Evolutionary conservation across 1,140 invertebrate genomes (phyloP), one percentile per base, ranked within the genome.

Genomic region (Anagrus nilaparvatae): DNA sequence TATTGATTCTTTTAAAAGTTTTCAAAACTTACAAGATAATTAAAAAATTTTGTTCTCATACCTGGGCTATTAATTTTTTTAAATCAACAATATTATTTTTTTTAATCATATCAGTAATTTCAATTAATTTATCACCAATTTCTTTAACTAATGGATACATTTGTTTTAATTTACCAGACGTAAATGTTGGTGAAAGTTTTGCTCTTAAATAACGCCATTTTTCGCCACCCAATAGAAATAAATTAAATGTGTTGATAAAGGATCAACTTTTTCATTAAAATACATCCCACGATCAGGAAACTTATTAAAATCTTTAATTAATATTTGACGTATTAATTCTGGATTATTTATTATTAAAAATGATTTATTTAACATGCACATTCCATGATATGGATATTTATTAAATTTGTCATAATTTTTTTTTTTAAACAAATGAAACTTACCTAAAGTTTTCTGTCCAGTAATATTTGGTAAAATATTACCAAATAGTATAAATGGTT

Each of bases 111-210:
- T n/a, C n/a, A n/a, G n/a, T n/a, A n/a, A 16, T 39, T 4, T 28
- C 47, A 4, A 55, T 42, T 12, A 59, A 75, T 74, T 1, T n/a
- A n/a, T n/a, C n/a, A n/a, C n/a, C n/a, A n/a, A n/a, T n/a, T n/a
- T n/a, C n/a, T n/a, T n/a, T n/a, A n/a, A n/a, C n/a, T n/a, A n/a
- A n/a, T n/a, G n/a, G n/a, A n/a, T n/a, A n/a, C n/a, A n/a, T n/a
- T n/a, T 41, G 52, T 51, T 70, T 74, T 14, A 76, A 52, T 55
- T 73, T 75, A 4, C 61, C 64, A 2, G 71, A 59, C 3, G 71
- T 69, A 45, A 77, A 77, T 3, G 69, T 63, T 1, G 74, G 72
- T 3, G 67, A 64, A n/a, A 77, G 39, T 40, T 72, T 71, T 0
- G 51, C 46, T 31, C 74, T 57, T 1, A 76, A 36, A 18, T 50